Percentiles rank a stretch among this genome's conserved stretches.
These are phyloP conservation scores for Papilio demoleus DNA, from an alignment of 2,888 invertebrate species.

Conservation along the genomic window DNA sequence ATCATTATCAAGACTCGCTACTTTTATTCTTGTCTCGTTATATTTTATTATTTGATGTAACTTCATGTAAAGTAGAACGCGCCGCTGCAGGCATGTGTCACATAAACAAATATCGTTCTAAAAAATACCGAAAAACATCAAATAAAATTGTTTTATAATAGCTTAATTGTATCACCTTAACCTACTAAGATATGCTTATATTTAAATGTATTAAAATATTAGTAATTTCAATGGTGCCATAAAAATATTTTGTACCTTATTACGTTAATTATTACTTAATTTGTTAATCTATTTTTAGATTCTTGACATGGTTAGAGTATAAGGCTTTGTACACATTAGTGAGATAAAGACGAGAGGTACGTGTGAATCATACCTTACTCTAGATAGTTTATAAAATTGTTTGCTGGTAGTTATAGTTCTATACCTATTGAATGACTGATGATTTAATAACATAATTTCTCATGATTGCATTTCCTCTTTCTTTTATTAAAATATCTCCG, in stretches of 20 bases:
- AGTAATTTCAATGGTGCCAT: neutral
- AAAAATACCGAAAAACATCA: slow-evolving; percentile 23
- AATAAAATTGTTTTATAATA: slow-evolving; percentile 28
- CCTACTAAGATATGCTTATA: slow-evolving; percentile 52
- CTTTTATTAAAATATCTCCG: too few relatives aligned
- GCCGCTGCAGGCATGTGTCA: neutral
- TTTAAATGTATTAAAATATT: neutral
- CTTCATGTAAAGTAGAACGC: slow-evolving; percentile 19
- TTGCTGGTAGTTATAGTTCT: too few relatives aligned
- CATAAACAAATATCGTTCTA: slow-evolving; percentile 27
- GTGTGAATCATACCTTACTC: neutral
- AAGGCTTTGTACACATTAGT: slow-evolving; percentile 15
- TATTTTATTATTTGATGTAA: neutral
- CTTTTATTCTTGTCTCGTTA: neutral
- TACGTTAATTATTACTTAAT: slow-evolving; percentile 24
- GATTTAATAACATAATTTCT: too few relatives aligned
- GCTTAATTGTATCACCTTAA: slow-evolving; percentile 49
- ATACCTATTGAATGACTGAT: too few relatives aligned
- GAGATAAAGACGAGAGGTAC: neutral
- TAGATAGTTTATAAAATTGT: neutral
- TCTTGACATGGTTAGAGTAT: slow-evolving; percentile 21
- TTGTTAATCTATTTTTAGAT: slow-evolving; percentile 18
- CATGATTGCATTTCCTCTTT: too few relatives aligned
- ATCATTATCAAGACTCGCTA: neutral
- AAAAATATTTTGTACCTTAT: slow-evolving; percentile 11